Base-by-base conservation (phyloP, 2,888 invertebrate genomes). In the Drosophila buzzatii region DNA sequence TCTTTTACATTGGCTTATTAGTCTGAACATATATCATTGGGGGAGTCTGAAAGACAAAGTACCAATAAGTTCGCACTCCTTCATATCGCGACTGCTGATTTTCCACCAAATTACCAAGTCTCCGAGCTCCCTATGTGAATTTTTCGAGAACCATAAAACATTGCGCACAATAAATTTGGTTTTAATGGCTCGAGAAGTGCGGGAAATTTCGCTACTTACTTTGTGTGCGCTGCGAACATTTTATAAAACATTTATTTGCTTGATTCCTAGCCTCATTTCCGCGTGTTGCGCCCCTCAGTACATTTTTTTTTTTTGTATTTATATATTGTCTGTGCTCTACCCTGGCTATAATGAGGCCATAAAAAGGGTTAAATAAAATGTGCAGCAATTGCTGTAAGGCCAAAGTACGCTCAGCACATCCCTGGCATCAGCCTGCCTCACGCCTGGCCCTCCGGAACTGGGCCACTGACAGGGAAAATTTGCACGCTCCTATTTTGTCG, bases 231-330 rank as follows among this genome's bases (percentile, higher is more conserved):
- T 73, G 81, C 76, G 73, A 87, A 84, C 90, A 85, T 89, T 88
- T 89, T 89, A 88, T 87, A 89, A 88, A 89, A 89, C 87, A 89
- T 88, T 89, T 89, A 88, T 89, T 88, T 89, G 88, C 87, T 88
- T 88, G 87, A 88, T 89, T 88, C 88, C 82, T 88, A 88, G 90
- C 88, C 88, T 82, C 88, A 88, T 89, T 88, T 88, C 88, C 87
- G 79, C 69, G 60, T 64, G 61, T 66, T 64, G 65, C 68, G 62
- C 53, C 71, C 73, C 49, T 57, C 3, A 14, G n/a, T n/a, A 12
- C 6, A n/a, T n/a, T n/a, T 16, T 16, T 16, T 37, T 6, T 37
- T 14, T 37, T 1, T n/a, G 4, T 35, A 12, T 8, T 16, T 68
- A 81, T 81, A 85, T 82, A 72, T 79, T 72, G 81, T 81, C 81